phyloP scores from a whole-genome alignment of 2,888 invertebrate genomes.

The Spatulosminthurus flaviceps region DNA sequence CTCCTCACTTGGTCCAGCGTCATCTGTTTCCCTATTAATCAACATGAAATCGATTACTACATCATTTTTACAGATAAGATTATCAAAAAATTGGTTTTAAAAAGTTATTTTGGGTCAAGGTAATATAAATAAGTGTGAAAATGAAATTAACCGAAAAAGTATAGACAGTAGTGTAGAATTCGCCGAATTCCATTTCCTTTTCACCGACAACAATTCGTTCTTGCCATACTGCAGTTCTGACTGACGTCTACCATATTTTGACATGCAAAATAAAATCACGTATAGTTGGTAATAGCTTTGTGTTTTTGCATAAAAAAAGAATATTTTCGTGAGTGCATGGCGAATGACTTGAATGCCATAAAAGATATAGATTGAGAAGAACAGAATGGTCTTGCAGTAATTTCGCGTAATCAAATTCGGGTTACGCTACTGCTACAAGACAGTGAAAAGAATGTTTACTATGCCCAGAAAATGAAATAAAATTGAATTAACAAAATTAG shows the following conservation, averaged over 20 bases:
- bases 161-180: constrained; percentile 36
- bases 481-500: neutral
- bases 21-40: neutral
- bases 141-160: constrained; percentile 47
- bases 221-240: constrained; percentile 24
- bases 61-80: no score
- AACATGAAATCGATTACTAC: no score
- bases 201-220: constrained; percentile 38
- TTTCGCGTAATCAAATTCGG: no score
- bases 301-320: no score
- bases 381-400: no score
- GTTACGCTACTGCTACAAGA: no score
- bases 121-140: constrained; percentile 13
- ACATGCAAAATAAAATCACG: constrained; percentile 39
- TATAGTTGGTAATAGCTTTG: neutral
- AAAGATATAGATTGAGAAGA: neutral
- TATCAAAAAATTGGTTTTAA: no score
- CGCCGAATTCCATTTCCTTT: constrained; percentile 29
- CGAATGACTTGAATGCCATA: neutral
- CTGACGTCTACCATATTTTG: constrained; percentile 33
- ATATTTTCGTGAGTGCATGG: no score
- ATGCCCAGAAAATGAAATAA: neutral
- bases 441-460: no score
- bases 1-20: constrained; percentile 64
- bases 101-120: no score